phyloP scores from a whole-genome alignment of 2,888 invertebrate genomes.

The Drosophila leonis region DNA sequence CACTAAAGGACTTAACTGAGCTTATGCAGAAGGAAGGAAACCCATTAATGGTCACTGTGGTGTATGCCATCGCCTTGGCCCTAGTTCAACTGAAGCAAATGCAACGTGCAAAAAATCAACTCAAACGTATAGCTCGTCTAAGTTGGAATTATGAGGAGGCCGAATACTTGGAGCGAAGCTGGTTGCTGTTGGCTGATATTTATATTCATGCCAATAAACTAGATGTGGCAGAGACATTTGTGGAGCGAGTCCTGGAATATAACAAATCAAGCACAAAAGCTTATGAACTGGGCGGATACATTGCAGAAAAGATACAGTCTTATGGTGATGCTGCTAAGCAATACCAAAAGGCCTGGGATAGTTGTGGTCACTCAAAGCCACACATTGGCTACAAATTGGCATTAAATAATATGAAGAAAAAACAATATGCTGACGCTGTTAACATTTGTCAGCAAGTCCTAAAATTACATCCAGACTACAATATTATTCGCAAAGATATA shows the following conservation, averaged over 20 bases:
- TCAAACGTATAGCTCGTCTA: slow-evolving; percentile 94
- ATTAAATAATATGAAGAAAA: slow-evolving; percentile 95
- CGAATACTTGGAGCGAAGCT: slow-evolving; percentile 97
- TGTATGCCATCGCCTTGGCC: slow-evolving; percentile 93
- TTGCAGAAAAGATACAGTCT: slow-evolving; percentile 96
- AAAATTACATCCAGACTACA: slow-evolving; percentile 93
- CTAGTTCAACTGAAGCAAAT: slow-evolving; percentile 93
- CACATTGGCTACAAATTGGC: slow-evolving; percentile 96
- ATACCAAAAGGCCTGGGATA: slow-evolving; percentile 94
- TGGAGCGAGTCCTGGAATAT: slow-evolving; percentile 91
- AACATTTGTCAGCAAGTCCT: slow-evolving; percentile 95
- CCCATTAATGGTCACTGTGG: slow-evolving; percentile 93
- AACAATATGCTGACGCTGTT: slow-evolving; percentile 95
- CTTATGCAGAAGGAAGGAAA: slow-evolving; percentile 90
- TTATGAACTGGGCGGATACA: slow-evolving; percentile 92
- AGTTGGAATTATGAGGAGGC: slow-evolving; percentile 98
- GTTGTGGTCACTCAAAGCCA: slow-evolving; percentile 92
- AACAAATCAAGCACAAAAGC: slow-evolving; percentile 96
- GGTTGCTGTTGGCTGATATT: slow-evolving; percentile 96
- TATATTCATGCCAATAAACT: slow-evolving; percentile 93
- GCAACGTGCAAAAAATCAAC: slow-evolving; percentile 95
- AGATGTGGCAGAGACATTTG: slow-evolving; percentile 94
- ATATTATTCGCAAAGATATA: slow-evolving; percentile 96
- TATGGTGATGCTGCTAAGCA: slow-evolving; percentile 93
- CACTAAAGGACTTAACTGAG: slow-evolving; percentile 91